These are phyloP conservation scores for Brachypalpus laphriformis DNA, from an alignment of 2,888 invertebrate species.

Conservation along the genomic window DNA sequence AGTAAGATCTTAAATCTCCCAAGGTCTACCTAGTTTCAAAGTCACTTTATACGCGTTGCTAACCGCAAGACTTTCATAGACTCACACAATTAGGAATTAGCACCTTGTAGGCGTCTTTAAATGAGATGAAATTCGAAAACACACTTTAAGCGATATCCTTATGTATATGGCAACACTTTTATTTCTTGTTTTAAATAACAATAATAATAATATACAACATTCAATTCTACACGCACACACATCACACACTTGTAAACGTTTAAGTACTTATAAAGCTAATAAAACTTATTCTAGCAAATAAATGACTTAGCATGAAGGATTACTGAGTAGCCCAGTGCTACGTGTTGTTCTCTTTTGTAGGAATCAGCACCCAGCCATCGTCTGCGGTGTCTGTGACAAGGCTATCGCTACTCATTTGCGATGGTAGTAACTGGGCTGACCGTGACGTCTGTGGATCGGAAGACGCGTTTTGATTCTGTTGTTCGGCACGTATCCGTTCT, in stretches of 20 bases:
- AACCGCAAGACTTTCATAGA: no score
- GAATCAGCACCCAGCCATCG: conserved; percentile 81
- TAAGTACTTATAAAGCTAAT: conserved; percentile 71
- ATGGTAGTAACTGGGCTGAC: conserved; percentile 20
- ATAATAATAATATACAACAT: conserved; percentile 50
- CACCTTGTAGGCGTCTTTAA: no score
- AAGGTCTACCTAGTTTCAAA: no score
- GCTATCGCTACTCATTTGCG: conserved; percentile 44
- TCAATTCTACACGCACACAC: conserved; percentile 56
- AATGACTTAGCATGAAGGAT: conserved; percentile 68
- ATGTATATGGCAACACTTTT: conserved; percentile 62
- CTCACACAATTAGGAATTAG: no score
- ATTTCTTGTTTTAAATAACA: conserved; percentile 57
- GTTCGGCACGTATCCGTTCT: conserved; percentile 77
- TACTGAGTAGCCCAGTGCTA: conserved; percentile 75
- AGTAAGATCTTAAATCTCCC: no score
- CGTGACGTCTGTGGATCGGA: conserved; percentile 60
- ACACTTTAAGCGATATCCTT: conserved; percentile 19
- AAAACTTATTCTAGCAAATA: conserved; percentile 66
- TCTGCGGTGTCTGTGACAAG: conserved; percentile 75
- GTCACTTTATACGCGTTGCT: no score
- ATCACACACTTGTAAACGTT: conserved; percentile 43
- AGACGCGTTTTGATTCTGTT: conserved; percentile 52
- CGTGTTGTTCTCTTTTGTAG: conserved; percentile 79
- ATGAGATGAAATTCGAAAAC: no score